Evolutionary conservation across 2,797 vertebrate species (phyloP).

Genomic region (Syndactyla subalaris): DNA sequence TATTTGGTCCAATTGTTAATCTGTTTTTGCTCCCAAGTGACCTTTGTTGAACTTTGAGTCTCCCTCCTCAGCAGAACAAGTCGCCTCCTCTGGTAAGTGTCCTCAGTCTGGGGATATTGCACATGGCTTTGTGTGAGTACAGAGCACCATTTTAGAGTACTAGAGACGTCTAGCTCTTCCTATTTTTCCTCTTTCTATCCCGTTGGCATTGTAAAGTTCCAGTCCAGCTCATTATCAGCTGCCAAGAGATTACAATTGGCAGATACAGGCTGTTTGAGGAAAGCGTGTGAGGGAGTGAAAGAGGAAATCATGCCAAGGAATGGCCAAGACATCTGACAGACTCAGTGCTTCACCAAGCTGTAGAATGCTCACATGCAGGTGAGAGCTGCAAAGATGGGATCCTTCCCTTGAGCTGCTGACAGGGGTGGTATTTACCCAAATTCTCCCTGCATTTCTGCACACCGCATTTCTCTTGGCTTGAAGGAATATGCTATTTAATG

Average conservation of each 20-base stretch:
- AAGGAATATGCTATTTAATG: neutral
- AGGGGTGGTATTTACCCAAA: neutral
- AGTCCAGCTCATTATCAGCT: neutral
- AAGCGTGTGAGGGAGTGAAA: neutral
- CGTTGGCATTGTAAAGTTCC: neutral
- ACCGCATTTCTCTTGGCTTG: neutral
- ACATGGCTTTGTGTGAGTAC: neutral
- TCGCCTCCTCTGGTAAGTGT: neutral
- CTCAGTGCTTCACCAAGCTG: neutral
- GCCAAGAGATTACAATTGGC: neutral
- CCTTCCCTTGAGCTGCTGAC: neutral
- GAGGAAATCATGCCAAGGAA: neutral
- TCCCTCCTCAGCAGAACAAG: neutral
- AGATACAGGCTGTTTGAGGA: neutral
- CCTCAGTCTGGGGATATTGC: accelerated
- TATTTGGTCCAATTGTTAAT: neutral
- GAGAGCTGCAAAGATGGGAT: neutral
- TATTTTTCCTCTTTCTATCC: neutral
- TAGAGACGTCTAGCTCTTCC: accelerated
- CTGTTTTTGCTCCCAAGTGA: neutral
- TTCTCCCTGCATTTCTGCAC: neutral
- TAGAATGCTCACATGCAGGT: accelerated
- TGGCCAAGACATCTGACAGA: neutral
- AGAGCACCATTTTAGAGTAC: neutral
- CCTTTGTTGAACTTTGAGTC: neutral